Evolutionary conservation across 2,113 vertebrate species (phyloP).

Genomic region (Proteles cristata): DNA sequence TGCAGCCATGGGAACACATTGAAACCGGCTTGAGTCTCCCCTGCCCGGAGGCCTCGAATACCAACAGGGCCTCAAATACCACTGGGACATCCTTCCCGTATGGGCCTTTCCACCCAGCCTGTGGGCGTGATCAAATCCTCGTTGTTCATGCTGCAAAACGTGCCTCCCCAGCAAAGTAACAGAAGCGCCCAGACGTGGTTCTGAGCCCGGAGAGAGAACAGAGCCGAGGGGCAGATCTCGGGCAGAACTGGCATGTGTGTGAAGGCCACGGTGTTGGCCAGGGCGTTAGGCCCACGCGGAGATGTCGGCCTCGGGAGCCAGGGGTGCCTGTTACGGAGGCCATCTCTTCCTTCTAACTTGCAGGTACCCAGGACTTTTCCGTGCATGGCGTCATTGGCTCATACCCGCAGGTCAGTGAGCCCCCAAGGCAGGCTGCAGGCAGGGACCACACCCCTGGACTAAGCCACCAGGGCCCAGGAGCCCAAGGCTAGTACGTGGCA

Average conservation of each 20-base stretch:
- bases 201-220: background rate
- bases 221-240: background rate
- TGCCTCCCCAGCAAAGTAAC: background rate
- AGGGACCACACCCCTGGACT: fast-evolving
- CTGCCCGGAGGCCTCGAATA: background rate
- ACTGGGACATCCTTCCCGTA: background rate
- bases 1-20: too few species aligned
- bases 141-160: background rate
- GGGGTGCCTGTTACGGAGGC: background rate
- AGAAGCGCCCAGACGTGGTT: background rate
- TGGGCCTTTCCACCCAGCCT: background rate
- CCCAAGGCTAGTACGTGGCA: too few species aligned
- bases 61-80: background rate
- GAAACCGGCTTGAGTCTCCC: background rate
- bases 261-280: fast-evolving
- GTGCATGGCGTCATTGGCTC: background rate
- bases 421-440: background rate
- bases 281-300: background rate
- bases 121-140: background rate
- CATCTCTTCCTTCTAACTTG: background rate
- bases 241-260: too few species aligned
- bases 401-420: fast-evolving
- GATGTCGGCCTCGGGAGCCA: background rate
- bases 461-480: background rate
- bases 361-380: background rate